Evolutionary conservation across 1,140 invertebrate genomes (phyloP), one percentile per base, ranked within the genome.

Genomic region (Listronotus bonariensis): DNA sequence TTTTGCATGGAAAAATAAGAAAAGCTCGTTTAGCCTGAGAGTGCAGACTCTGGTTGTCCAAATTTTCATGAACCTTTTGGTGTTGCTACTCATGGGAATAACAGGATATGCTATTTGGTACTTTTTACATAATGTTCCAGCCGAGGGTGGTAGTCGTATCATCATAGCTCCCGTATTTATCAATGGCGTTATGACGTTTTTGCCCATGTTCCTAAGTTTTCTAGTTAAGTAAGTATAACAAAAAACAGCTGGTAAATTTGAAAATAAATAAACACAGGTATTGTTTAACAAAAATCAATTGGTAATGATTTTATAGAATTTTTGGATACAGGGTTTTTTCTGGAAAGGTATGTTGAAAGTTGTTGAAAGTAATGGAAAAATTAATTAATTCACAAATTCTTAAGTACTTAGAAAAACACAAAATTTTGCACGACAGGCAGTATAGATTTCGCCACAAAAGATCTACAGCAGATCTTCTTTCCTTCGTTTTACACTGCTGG

Each of bases 31-130:
- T 17, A 32, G 38, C 1, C n/a, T 42, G 8, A 63, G 32, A 20
- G 51, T 52, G 14, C 41, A 71, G 52, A 64, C 55, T 70, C 4
- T 69, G 40, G 64, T 60, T 9, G 75, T 80, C n/a, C 83, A 84
- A 66, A 40, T 81, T 31, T 54, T 75, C 11, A 75, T 81, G 18
- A 81, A 82, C 42, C 55, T 73, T 11, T 52, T 83, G 3, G 75
- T 83, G 17, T 15, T 85, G 31, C 74, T 7, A n/a, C 45, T 82
- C 6, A 78, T 84, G 15, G 74, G 49, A 14, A 79, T 74, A 0
- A 77, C 81, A 8, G 80, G 80, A 40, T 73, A 72, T 40, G 57
- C 82, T 6, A 72, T 82, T 45, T 83, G 81, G 79, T 67, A 72
- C 12, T 69, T 84, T n/a, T 64, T 81, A 10, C 69, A 78, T 7